Percentiles rank a stretch among this genome's conserved stretches.
phyloP scores from a whole-genome alignment of 2,113 vertebrate genomes.

The Poecilia latipinna region DNA sequence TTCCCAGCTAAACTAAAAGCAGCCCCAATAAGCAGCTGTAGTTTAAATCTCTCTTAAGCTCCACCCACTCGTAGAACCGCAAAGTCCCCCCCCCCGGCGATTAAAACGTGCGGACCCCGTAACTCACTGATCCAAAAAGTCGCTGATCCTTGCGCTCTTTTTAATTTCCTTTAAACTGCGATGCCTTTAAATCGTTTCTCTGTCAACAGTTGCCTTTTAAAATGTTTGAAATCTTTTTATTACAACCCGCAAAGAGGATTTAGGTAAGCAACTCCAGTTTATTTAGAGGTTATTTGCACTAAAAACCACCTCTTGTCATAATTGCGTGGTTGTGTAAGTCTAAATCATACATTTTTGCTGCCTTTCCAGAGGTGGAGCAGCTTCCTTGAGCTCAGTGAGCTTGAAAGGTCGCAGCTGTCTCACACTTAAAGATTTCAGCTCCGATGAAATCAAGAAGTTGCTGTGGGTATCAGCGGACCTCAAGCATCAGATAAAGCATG shows the following conservation, averaged over 20 bases:
- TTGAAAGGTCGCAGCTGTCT: conserved; percentile 89
- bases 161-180: background rate
- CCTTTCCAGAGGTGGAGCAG: conserved; percentile 63
- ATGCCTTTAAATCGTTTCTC: conserved; percentile 40
- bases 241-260: conserved; percentile 61
- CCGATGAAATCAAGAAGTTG: conserved; percentile 89
- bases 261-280: conserved; percentile 78
- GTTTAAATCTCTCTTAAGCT: background rate
- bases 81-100: background rate
- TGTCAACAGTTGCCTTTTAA: conserved; percentile 44
- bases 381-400: conserved; percentile 50
- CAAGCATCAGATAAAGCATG: conserved; percentile 88
- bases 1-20: background rate
- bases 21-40: background rate
- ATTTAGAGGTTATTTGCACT: background rate
- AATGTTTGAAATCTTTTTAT: conserved; percentile 32
- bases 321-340: background rate
- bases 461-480: conserved; percentile 90
- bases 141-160: too few species aligned
- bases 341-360: background rate
- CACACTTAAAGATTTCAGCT: conserved; percentile 87
- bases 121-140: background rate
- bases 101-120: background rate
- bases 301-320: background rate
- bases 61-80: background rate